phyloP scores from a whole-genome alignment of 2,113 vertebrate genomes.

The Epinephelus fuscoguttatus region DNA sequence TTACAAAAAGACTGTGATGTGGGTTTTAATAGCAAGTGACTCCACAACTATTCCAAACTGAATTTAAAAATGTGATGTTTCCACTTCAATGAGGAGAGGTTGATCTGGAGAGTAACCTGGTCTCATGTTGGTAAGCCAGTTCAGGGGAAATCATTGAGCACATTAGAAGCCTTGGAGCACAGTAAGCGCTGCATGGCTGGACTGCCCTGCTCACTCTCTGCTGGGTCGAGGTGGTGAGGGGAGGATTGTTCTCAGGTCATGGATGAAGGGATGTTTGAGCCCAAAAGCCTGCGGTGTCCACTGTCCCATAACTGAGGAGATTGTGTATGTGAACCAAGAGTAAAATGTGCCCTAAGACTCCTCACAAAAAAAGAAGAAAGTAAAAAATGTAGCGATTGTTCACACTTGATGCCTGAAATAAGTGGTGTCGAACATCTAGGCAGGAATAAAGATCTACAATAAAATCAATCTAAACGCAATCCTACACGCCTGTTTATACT shows the following conservation, averaged over 20 bases:
- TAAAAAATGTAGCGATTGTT: not conserved
- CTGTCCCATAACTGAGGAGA: constrained; percentile 41
- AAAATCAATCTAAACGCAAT: not conserved
- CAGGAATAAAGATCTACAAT: not conserved
- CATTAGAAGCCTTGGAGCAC: not conserved
- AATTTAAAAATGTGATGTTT: not conserved
- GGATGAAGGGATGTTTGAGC: constrained; percentile 51
- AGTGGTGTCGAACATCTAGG: not conserved
- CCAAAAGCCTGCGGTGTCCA: constrained; percentile 23
- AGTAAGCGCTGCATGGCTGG: not conserved
- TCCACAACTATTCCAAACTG: not conserved
- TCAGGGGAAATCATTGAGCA: not conserved
- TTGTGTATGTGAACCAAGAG: constrained; percentile 32
- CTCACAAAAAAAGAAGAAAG: not conserved
- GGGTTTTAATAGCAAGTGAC: not conserved
- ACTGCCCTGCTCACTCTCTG: constrained; percentile 1
- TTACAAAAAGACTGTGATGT: no score
- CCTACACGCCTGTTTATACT: not conserved
- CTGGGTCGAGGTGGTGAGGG: constrained; percentile 4
- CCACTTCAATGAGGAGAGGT: not conserved
- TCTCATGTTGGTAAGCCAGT: not conserved
- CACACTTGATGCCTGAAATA: not conserved
- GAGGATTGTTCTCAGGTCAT: constrained; percentile 45
- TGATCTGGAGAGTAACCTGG: not conserved
- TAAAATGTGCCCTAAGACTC: constrained; percentile 31